A percentile compares a stretch with the other conserved stretches of the same genome.
These are phyloP conservation scores for Margaritifera margaritifera DNA, from an alignment of 2,888 invertebrate genomes.

Conservation along the genomic window DNA sequence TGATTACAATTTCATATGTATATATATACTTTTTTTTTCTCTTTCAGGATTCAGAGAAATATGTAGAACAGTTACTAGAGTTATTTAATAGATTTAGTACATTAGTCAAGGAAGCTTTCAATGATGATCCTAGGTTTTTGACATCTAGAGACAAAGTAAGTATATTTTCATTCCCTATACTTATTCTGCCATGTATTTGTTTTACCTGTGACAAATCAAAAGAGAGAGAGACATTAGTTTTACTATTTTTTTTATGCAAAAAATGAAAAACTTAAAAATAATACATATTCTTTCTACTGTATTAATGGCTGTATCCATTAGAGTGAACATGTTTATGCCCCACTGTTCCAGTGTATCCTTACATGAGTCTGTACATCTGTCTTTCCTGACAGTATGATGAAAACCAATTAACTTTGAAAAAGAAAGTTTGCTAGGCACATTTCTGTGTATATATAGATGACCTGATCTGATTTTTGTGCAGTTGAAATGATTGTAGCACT, in stretches of 20 bases:
- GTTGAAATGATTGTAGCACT: no score
- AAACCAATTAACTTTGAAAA: no score
- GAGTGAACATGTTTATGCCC: no score
- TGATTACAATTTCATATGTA: background rate
- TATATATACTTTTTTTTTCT: conserved; percentile 4
- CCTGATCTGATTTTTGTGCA: no score
- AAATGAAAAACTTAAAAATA: no score
- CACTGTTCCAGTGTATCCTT: no score
- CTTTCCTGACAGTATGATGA: no score
- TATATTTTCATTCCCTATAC: background rate
- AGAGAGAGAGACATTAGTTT: background rate
- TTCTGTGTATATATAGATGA: no score
- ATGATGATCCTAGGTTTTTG: conserved; percentile 96
- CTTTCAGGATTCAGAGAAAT: conserved; percentile 92
- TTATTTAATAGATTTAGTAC: conserved; percentile 93
- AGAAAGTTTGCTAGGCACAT: no score
- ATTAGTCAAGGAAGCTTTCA: conserved; percentile 94
- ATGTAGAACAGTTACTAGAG: conserved; percentile 94
- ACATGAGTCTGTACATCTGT: no score
- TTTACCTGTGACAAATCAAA: background rate
- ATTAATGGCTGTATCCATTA: no score
- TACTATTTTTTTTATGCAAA: background rate
- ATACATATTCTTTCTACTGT: no score
- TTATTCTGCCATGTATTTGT: background rate
- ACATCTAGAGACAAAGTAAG: conserved; percentile 92